phyloP scores from a whole-genome alignment of 2,797 vertebrate species.

The Moxostoma hubbsi region DNA sequence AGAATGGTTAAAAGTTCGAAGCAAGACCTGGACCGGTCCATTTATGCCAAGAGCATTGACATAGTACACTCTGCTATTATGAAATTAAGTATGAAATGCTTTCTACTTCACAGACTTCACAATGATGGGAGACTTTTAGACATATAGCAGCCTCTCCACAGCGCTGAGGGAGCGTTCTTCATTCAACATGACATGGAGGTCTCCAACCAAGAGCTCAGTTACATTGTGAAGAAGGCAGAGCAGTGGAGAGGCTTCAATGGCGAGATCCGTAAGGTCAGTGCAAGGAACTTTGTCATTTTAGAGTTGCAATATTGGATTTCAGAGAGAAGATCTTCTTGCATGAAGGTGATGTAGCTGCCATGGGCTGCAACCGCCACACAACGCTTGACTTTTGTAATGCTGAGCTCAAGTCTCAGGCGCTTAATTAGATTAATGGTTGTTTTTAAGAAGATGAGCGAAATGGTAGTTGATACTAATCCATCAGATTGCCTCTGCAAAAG shows the following conservation, averaged over 20 bases:
- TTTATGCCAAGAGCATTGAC: not conserved
- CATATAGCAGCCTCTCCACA: conserved; percentile 80
- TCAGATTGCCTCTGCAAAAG: conserved; percentile 58
- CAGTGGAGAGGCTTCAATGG: conserved; percentile 91
- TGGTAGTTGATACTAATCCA: conserved; percentile 58
- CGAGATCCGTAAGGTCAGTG: conserved; percentile 88
- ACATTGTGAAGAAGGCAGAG: conserved; percentile 87
- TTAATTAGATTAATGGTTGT: conserved; percentile 64
- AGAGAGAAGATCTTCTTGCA: not conserved
- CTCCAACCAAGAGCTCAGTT: conserved; percentile 91
- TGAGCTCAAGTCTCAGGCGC: conserved; percentile 48
- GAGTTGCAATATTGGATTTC: not conserved
- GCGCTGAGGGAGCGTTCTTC: conserved; percentile 84
- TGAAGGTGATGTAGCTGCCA: conserved; percentile 10
- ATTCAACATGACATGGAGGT: conserved; percentile 89
- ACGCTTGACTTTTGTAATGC: conserved; percentile 17
- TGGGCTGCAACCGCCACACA: conserved; percentile 8
- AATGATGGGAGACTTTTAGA: conserved; percentile 86
- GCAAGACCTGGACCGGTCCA: no score
- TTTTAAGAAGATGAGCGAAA: conserved; percentile 58
- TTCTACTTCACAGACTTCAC: conserved; percentile 76
- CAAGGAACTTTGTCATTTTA: conserved; percentile 15
- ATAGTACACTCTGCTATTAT: not conserved
- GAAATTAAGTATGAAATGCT: not conserved
- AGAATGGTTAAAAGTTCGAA: no score